Conservation (phyloP, 2,888 invertebrate genomes). For the Eupithecia insigniata region DNA sequence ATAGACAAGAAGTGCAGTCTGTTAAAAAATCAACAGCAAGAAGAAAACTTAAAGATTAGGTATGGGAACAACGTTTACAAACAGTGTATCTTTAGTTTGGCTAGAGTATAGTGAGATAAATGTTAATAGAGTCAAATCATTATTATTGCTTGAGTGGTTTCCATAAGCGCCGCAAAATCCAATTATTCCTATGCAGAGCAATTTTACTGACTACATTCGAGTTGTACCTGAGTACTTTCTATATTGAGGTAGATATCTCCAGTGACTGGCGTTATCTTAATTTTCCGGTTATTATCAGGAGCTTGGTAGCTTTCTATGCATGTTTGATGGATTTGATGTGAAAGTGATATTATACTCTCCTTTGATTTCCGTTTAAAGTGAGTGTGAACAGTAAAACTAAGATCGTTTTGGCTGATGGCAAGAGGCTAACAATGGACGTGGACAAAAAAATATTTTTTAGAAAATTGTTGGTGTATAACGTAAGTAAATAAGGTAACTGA, state of each 20-base stretch:
- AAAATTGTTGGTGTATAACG: too few relatives aligned
- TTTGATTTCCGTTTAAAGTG: not conserved
- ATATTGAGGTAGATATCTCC: not conserved
- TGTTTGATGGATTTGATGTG: slow-evolving; percentile 37
- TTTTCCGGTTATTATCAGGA: slow-evolving; percentile 34
- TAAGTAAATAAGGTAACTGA: too few relatives aligned
- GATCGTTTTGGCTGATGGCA: too few relatives aligned
- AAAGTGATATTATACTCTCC: slow-evolving; percentile 14
- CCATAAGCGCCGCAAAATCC: not conserved
- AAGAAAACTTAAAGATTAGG: too few relatives aligned
- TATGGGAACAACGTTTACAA: too few relatives aligned
- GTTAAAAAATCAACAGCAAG: too few relatives aligned
- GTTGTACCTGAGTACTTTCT: not conserved
- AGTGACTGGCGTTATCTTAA: slow-evolving; percentile 18
- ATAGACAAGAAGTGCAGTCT: too few relatives aligned
- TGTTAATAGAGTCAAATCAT: too few relatives aligned
- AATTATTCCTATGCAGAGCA: slow-evolving; percentile 1
- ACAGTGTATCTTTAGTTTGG: too few relatives aligned
- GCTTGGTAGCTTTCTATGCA: slow-evolving; percentile 48
- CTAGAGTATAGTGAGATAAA: too few relatives aligned
- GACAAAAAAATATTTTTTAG: too few relatives aligned
- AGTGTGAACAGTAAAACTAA: not conserved
- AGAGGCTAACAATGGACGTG: too few relatives aligned
- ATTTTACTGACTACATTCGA: not conserved
- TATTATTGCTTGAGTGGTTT: not conserved